Base-by-base conservation (phyloP, 2,888 invertebrate species). In the Vesta saturnalis region DNA sequence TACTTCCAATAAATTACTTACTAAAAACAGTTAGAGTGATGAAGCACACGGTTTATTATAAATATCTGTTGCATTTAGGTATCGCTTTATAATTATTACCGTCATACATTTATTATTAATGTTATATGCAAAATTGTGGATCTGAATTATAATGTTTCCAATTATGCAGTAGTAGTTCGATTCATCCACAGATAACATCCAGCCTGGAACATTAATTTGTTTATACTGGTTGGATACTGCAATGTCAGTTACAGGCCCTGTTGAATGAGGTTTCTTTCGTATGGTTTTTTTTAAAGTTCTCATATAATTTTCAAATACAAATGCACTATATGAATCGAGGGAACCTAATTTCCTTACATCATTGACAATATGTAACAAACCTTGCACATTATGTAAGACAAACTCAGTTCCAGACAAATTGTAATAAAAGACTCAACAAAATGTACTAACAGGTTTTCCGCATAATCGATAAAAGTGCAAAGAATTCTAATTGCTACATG, bases 31-130 rank as follows among this genome's bases (percentile, higher is more conserved):
- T 43, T 43, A 43, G n/a, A 43, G 12, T 43, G 43, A 43, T 12
- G 43, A 43, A 43, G 43, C 43, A 43, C 43, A 43, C 43, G 43
- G 43, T 43, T 43, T 43, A 12, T 43, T 12, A 43, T 43, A 43
- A 43, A 43, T 43, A 12, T 43, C 12, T 43, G 43, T 5, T 43
- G 43, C 43, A 43, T 14, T 43, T 10, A 30, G 10, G 10, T 43
- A 43, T 43, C 43, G 43, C 43, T 43, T 43, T 14, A 12, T 14
- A 43, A 43, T 43, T n/a, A n/a, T n/a, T 43, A 43, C 43, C 14
- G 43, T 43, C 43, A 43, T 5, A 10, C 43, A 43, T 43, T 43
- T 43, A 43, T 43, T 12, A 43, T 43, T 2, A 43, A 4, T 43
- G 14, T 43, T 12, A 43, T 43, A 43, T 12, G 43, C 43, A 43